Evolutionary conservation across 2,888 invertebrate species (phyloP).

Genomic region (Aspidiotus destructor): DNA sequence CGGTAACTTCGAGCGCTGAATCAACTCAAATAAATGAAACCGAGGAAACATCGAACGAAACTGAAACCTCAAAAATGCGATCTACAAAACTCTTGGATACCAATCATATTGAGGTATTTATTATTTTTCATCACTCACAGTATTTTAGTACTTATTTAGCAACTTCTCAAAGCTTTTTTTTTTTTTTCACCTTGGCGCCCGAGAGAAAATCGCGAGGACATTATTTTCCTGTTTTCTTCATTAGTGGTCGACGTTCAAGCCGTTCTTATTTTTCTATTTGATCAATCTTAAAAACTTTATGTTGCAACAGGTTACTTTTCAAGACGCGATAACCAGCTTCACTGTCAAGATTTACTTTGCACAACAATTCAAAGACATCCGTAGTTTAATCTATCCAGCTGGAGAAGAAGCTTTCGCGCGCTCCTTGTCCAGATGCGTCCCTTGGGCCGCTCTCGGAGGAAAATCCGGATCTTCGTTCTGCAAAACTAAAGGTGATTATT

Average conservation of each 20-base stretch:
- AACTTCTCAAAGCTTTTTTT: too few relatives aligned
- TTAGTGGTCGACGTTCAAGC: too few relatives aligned
- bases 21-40: slow-evolving; percentile 6
- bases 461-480: slow-evolving; percentile 95
- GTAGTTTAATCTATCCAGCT: slow-evolving; percentile 52
- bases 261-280: too few relatives aligned
- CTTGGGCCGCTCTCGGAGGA: slow-evolving; percentile 91
- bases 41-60: slow-evolving; percentile 27
- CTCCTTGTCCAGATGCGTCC: slow-evolving; percentile 71
- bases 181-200: too few relatives aligned
- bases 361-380: slow-evolving; percentile 74
- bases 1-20: background rate
- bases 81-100: slow-evolving; percentile 8
- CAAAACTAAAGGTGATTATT: slow-evolving; percentile 65
- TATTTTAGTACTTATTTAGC: too few relatives aligned
- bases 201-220: too few relatives aligned
- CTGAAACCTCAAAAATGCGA: slow-evolving; percentile 15
- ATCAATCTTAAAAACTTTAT: too few relatives aligned
- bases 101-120: slow-evolving; percentile 38
- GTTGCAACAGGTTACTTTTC: slow-evolving; percentile 44
- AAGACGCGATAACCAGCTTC: slow-evolving; percentile 63
- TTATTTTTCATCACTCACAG: background rate
- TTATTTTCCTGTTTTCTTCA: too few relatives aligned
- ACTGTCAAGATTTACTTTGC: slow-evolving; percentile 86
- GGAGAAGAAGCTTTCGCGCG: slow-evolving; percentile 72